Conservation (phyloP, 2,113 vertebrate species). For the zebrafish (Danio rerio) region GRCz12tu NC_133176.1:36830001-36830500, state of each 20-base stretch:
- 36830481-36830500: slow-evolving; percentile 43
- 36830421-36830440: slow-evolving; percentile 21
- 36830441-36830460: slow-evolving; percentile 51
- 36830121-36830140: neutral
- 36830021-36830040: slow-evolving; percentile 50
- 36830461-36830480: slow-evolving; percentile 26
- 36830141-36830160: slow-evolving; percentile 15
- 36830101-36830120: neutral
- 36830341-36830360: neutral
- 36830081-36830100: slow-evolving; percentile 23
- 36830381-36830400: slow-evolving; percentile 9
- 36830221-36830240: neutral
- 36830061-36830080: neutral
- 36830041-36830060: slow-evolving; percentile 5
- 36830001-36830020: slow-evolving; percentile 48
- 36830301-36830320: neutral
- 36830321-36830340: neutral
- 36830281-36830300: neutral
- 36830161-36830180: slow-evolving; percentile 19
- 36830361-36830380: neutral
- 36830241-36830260: neutral
- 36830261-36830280: neutral
- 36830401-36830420: slow-evolving; percentile 25
- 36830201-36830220: slow-evolving; percentile 16
- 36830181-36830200: slow-evolving; percentile 20